phyloP scores from a whole-genome alignment of 2,113 vertebrate genomes.

The Accipiter virgatus region DNA sequence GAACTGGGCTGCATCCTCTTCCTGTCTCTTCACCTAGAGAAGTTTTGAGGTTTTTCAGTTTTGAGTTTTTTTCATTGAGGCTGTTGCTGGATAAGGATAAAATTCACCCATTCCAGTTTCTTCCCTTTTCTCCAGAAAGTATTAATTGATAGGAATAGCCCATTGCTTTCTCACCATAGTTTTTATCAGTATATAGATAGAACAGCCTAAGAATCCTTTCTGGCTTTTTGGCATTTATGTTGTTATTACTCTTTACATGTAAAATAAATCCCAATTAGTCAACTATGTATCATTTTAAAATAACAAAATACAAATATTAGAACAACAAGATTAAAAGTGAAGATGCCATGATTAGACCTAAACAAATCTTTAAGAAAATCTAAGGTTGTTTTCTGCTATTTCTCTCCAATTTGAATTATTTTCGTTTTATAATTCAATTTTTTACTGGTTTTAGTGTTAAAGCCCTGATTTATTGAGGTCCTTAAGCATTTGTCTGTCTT shows the following conservation, averaged over 20 bases:
- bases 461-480: neutral
- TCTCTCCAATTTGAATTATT: neutral
- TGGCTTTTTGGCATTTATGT: neutral
- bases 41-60: neutral
- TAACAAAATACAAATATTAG: neutral
- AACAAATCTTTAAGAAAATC: neutral
- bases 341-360: neutral
- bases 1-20: constrained; percentile 87
- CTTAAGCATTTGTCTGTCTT: neutral
- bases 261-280: neutral
- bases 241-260: neutral
- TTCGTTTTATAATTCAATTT: neutral
- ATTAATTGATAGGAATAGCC: neutral
- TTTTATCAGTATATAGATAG: neutral
- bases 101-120: constrained; percentile 29
- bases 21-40: constrained; percentile 77
- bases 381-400: neutral
- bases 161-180: neutral
- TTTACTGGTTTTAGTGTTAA: neutral
- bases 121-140: neutral
- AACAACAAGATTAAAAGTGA: neutral
- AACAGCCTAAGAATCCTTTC: neutral
- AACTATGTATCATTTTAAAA: neutral
- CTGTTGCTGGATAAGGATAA: constrained; percentile 58
- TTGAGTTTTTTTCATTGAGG: constrained; percentile 16